A percentile compares a stretch with the other conserved stretches of the same genome.
Evolutionary conservation across 2,797 vertebrate genomes (phyloP).

Genomic region (Rhadinocentrus ornatus): DNA sequence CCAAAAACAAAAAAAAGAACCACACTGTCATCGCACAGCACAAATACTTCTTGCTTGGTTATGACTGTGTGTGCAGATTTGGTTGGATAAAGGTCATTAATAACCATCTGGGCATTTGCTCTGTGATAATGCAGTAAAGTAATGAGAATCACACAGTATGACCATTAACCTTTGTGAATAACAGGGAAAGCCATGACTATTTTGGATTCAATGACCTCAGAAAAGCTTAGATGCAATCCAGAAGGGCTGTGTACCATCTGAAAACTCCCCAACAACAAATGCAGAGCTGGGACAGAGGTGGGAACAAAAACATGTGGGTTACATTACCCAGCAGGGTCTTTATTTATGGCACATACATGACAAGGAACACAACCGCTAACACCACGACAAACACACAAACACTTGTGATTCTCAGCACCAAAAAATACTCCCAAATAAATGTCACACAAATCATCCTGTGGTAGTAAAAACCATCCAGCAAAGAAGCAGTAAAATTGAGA

Average conservation of each 20-base stretch:
- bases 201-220: conserved; percentile 75
- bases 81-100: conserved; percentile 51
- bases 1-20: neutral
- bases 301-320: conserved; percentile 78
- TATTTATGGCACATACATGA: conserved; percentile 81
- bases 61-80: conserved; percentile 49
- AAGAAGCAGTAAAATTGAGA: conserved; percentile 54
- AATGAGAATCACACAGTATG: conserved; percentile 64
- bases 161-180: conserved; percentile 64
- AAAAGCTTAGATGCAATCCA: conserved; percentile 55
- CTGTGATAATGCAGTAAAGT: conserved; percentile 53
- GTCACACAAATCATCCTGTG: conserved; percentile 71
- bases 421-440: conserved; percentile 68
- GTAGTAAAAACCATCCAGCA: conserved; percentile 55
- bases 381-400: conserved; percentile 79
- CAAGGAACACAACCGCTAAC: conserved; percentile 79
- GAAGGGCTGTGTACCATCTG: conserved; percentile 67
- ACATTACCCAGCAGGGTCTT: conserved; percentile 75
- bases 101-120: conserved; percentile 61
- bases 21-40: conserved; percentile 2
- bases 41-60: conserved; percentile 22
- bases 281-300: conserved; percentile 51
- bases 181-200: conserved; percentile 73
- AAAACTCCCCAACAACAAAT: conserved; percentile 58
- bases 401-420: conserved; percentile 54